phyloP scores from a whole-genome alignment of 2,113 vertebrate species.

The Bothrops jararaca region DNA sequence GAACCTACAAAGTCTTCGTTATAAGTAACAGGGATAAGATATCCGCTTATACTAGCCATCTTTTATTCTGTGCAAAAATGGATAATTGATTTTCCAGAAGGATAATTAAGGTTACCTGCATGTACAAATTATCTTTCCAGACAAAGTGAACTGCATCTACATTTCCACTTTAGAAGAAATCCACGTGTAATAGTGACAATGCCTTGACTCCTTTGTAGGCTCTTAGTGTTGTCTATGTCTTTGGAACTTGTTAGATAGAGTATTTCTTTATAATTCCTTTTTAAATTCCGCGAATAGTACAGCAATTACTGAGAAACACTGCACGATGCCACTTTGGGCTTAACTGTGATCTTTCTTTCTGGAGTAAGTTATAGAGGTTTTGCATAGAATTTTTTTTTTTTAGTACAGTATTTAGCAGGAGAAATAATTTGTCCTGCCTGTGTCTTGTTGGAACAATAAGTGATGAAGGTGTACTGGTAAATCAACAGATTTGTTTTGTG shows the following conservation, averaged over 20 bases:
- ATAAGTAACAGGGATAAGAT: neutral
- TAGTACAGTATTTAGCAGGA: constrained; percentile 2
- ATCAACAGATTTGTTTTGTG: neutral
- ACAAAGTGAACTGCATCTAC: neutral
- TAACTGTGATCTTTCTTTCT: constrained; percentile 15
- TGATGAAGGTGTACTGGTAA: neutral
- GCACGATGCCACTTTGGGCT: constrained; percentile 14
- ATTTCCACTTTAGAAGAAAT: neutral
- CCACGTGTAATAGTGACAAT: constrained; percentile 23
- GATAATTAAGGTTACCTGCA: neutral
- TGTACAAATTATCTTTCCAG: neutral
- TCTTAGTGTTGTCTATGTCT: constrained; percentile 29
- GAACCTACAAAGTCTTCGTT: neutral
- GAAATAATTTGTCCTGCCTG: neutral
- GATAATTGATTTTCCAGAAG: neutral
- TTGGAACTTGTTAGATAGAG: neutral
- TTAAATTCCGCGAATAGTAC: accelerated
- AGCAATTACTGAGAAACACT: accelerated
- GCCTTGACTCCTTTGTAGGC: neutral
- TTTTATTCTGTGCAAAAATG: neutral
- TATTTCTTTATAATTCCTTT: neutral
- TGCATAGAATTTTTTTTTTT: neutral
- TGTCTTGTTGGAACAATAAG: neutral
- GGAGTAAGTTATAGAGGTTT: neutral
- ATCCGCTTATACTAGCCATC: neutral